A percentile compares a stretch with the other conserved stretches of the same genome.
Conservation (phyloP, 23 tunicate species). For the Styela clava region DNA sequence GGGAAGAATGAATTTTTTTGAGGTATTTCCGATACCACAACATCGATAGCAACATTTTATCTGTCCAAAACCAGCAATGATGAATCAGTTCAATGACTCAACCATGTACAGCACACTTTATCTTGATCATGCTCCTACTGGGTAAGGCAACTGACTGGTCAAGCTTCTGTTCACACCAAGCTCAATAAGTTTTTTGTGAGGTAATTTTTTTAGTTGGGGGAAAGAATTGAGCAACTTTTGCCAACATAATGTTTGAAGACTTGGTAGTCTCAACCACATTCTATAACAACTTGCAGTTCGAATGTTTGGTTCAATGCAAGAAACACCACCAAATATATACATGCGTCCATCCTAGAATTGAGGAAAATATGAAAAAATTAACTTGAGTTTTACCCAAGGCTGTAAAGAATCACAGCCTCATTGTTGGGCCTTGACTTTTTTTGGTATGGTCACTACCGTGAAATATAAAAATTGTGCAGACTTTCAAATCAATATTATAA, state of each 20-base stretch:
- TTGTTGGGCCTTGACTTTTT: too few relatives aligned
- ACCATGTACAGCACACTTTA: too few relatives aligned
- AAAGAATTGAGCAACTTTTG: conserved; percentile 19
- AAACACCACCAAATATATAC: conserved; percentile 57
- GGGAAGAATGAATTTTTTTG: too few relatives aligned
- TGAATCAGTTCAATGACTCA: too few relatives aligned
- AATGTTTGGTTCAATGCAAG: conserved; percentile 17
- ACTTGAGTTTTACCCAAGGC: too few relatives aligned
- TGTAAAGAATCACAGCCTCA: too few relatives aligned
- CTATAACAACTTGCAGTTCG: conserved; percentile 52
- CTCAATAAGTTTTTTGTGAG: conserved; percentile 33
- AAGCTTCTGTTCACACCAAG: conserved; percentile 42
- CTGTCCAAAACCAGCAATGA: too few relatives aligned
- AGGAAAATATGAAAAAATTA: background rate
- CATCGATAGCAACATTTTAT: too few relatives aligned
- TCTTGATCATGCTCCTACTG: conserved; percentile 68
- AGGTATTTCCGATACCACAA: too few relatives aligned
- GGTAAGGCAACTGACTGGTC: conserved; percentile 33
- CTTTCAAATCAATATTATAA: too few relatives aligned
- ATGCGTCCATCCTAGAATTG: conserved; percentile 62
- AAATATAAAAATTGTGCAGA: too few relatives aligned
- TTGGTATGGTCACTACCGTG: too few relatives aligned
- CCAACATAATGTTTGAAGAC: conserved; percentile 67
- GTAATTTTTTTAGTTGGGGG: conserved; percentile 41
- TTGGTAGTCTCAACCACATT: conserved; percentile 56